These are phyloP conservation scores for Oscheius onirici DNA, from an alignment of 2,888 invertebrate genomes.

Conservation along the genomic window DNA sequence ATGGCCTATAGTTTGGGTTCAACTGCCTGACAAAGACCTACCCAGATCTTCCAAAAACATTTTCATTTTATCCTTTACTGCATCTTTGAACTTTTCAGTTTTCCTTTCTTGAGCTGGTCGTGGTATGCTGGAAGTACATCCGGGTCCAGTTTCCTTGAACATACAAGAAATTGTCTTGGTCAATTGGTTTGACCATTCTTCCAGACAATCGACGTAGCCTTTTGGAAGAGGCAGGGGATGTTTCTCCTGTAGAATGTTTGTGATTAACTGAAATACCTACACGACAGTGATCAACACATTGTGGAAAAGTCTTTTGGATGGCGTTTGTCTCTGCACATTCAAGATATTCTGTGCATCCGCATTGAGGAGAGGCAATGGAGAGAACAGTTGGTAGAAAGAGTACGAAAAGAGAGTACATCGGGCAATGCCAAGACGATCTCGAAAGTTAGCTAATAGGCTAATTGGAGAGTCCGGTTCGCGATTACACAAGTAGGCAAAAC, in stretches of 20 bases:
- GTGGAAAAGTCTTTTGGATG: slow-evolving; percentile 9
- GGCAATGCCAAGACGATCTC: neutral
- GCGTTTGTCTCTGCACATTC: slow-evolving; percentile 1
- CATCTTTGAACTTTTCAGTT: neutral
- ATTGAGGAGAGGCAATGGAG: slow-evolving; percentile 2
- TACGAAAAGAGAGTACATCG: neutral
- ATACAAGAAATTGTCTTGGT: slow-evolving; percentile 19
- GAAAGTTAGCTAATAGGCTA: neutral
- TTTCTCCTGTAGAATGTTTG: slow-evolving; percentile 6
- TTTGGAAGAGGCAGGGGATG: neutral
- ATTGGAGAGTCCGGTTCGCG: neutral
- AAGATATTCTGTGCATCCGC: slow-evolving; percentile 1
- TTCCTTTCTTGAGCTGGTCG: neutral
- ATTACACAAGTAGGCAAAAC: neutral
- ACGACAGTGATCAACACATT: slow-evolving; percentile 18
- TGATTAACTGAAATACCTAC: neutral
- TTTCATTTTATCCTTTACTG: neutral
- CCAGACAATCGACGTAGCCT: neutral
- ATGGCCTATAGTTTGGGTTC: neutral
- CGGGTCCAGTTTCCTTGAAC: neutral
- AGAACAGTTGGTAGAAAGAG: neutral
- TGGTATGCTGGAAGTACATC: neutral
- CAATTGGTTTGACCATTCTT: neutral
- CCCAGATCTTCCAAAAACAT: neutral
- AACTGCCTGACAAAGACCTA: neutral